phyloP scores from a whole-genome alignment of 2,888 invertebrate genomes.

The Neelides folsomi region DNA sequence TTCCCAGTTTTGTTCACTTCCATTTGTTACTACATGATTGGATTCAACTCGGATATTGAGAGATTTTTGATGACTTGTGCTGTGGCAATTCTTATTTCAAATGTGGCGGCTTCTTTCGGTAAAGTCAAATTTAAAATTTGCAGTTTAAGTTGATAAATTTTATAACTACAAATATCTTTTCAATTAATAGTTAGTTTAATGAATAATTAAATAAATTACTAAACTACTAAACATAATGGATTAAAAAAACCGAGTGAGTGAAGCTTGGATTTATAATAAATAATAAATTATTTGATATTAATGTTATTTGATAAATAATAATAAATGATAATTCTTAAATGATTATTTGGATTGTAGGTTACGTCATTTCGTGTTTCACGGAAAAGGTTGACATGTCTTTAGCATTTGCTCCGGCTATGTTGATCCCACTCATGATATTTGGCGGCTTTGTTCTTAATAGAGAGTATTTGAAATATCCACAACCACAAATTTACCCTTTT shows the following conservation, averaged over 20 bases:
- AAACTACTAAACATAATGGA: too few relatives aligned
- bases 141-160: too few relatives aligned
- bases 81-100: slow-evolving; percentile 65
- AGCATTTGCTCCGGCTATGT: slow-evolving; percentile 76
- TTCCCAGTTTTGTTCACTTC: slow-evolving; percentile 70
- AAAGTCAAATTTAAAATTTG: not conserved
- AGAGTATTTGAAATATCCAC: slow-evolving; percentile 54
- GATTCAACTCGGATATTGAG: slow-evolving; percentile 54
- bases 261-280: too few relatives aligned
- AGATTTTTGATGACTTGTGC: slow-evolving; percentile 51
- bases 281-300: too few relatives aligned
- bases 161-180: too few relatives aligned
- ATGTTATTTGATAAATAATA: too few relatives aligned
- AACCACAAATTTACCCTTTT: too few relatives aligned
- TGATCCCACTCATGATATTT: slow-evolving; percentile 84
- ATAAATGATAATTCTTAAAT: too few relatives aligned
- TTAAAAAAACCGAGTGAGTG: too few relatives aligned
- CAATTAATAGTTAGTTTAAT: too few relatives aligned
- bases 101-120: slow-evolving; percentile 80
- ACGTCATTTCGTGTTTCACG: slow-evolving; percentile 73
- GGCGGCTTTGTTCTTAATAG: slow-evolving; percentile 90
- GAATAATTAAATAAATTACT: too few relatives aligned
- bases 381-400: slow-evolving; percentile 51
- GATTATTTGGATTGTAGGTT: slow-evolving; percentile 86
- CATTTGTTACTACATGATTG: slow-evolving; percentile 79